Percentiles rank a stretch among this genome's conserved stretches.
Conservation (phyloP, 2,888 invertebrate species). For the Arrhopalites spinosus region DNA sequence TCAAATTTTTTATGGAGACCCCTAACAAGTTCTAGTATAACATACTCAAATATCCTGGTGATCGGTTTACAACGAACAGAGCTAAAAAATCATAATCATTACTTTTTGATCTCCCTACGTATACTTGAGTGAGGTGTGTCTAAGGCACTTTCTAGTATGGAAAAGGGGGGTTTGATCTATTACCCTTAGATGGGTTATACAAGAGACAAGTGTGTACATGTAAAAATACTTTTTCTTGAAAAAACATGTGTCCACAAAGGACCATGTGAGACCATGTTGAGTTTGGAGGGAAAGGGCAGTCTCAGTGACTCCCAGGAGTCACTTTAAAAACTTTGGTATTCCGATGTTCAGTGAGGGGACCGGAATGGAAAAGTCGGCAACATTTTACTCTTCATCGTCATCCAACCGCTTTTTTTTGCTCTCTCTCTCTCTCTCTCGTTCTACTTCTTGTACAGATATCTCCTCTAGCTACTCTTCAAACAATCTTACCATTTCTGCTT, state of each 20-base stretch:
- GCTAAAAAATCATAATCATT: no score
- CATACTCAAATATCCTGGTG: no score
- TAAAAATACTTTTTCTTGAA: background rate
- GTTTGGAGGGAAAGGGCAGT: slow-evolving; percentile 22
- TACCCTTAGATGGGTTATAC: background rate
- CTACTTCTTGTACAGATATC: background rate
- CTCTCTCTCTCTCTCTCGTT: slow-evolving; percentile 9
- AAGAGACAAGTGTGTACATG: background rate
- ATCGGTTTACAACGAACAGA: no score
- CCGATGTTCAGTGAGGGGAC: slow-evolving; percentile 38
- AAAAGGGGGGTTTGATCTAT: background rate
- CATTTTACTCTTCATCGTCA: slow-evolving; percentile 21
- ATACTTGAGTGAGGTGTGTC: no score
- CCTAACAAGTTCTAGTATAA: no score
- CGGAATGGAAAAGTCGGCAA: slow-evolving; percentile 33
- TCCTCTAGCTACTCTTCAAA: slow-evolving; percentile 3
- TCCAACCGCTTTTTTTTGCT: background rate
- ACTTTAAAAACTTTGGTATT: slow-evolving; percentile 44
- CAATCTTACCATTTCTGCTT: slow-evolving; percentile 5
- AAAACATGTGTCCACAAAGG: slow-evolving; percentile 15
- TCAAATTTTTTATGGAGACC: no score
- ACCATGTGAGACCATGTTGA: slow-evolving; percentile 7
- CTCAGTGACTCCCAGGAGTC: slow-evolving; percentile 40
- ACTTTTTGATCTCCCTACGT: no score
- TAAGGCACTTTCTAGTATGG: no score